Evolutionary conservation across 2,888 invertebrate genomes (phyloP).

Genomic region (Aleiodes alternator): DNA sequence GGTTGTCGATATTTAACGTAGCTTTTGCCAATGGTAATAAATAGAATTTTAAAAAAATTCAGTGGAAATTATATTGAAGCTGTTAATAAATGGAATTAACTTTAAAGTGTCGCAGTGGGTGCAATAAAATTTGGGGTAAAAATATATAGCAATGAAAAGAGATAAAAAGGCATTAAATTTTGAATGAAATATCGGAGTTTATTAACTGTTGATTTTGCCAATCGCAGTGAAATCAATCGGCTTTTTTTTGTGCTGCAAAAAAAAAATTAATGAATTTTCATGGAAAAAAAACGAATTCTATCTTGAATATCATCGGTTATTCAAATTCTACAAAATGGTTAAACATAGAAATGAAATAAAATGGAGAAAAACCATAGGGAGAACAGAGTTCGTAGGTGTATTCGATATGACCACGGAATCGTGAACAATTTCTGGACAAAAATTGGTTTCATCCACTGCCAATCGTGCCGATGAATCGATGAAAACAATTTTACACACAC

Average conservation of each 20-base stretch:
- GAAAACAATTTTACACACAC: constrained; percentile 57
- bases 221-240: not conserved
- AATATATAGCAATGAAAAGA: not conserved
- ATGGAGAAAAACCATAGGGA: not conserved
- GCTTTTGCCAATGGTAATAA: not conserved
- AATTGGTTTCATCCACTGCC: constrained; percentile 25
- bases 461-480: constrained; percentile 52
- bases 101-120: too few relatives aligned
- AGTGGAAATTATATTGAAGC: not conserved
- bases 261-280: not conserved
- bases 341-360: constrained; percentile 2
- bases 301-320: constrained; percentile 18
- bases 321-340: constrained; percentile 6
- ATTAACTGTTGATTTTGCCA: not conserved
- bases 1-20: not conserved
- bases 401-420: constrained; percentile 13
- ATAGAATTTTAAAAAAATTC: not conserved
- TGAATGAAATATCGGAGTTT: not conserved
- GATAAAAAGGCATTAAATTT: not conserved
- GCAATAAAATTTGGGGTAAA: too few relatives aligned
- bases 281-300: not conserved
- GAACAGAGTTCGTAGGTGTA: not conserved
- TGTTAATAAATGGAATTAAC: too few relatives aligned
- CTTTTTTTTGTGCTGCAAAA: not conserved
- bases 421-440: constrained; percentile 20